A percentile compares a stretch with the other conserved stretches of the same genome.
phyloP scores from a whole-genome alignment of 1,140 invertebrate genomes.

The Drosophila fuyamai region DNA sequence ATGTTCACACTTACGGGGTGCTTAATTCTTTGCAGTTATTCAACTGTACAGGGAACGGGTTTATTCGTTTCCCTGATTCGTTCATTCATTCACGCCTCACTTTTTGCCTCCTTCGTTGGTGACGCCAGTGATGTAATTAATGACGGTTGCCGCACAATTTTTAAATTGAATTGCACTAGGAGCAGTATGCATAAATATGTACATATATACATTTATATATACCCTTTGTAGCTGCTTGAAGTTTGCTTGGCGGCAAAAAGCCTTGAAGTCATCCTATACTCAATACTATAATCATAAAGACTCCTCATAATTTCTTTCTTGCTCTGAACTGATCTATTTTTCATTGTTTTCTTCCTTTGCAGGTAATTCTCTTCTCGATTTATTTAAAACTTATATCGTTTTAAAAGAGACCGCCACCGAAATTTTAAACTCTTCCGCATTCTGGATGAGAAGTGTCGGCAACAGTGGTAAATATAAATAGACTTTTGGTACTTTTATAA shows the following conservation, averaged over 20 bases:
- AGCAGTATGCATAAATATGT: slow-evolving; percentile 1
- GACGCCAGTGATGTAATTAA: slow-evolving; percentile 57
- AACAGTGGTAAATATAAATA: slow-evolving; percentile 7
- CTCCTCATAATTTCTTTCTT: too few relatives aligned
- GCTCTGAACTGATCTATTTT: background rate
- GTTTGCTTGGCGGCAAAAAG: too few relatives aligned
- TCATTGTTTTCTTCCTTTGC: background rate
- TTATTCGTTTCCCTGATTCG: slow-evolving; percentile 75
- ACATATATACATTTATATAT: too few relatives aligned
- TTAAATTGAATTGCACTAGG: slow-evolving; percentile 69
- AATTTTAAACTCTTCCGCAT: slow-evolving; percentile 4
- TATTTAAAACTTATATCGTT: too few relatives aligned
- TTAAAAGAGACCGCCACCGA: too few relatives aligned
- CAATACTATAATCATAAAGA: too few relatives aligned
- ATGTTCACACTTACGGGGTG: slow-evolving; percentile 26
- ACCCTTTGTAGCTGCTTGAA: background rate
- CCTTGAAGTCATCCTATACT: too few relatives aligned
- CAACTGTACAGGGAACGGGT: slow-evolving; percentile 70
- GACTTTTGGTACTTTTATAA: background rate
- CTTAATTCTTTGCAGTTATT: slow-evolving; percentile 73
- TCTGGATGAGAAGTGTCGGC: background rate
- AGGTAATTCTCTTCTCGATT: background rate
- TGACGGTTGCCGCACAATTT: slow-evolving; percentile 68
- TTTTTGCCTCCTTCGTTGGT: slow-evolving; percentile 34
- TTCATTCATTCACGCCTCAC: slow-evolving; percentile 54